A percentile compares a stretch with the other conserved stretches of the same genome.
These are phyloP conservation scores for Nycticryphes semicollaris DNA, from an alignment of 2,113 vertebrate genomes.

Conservation along the genomic window DNA sequence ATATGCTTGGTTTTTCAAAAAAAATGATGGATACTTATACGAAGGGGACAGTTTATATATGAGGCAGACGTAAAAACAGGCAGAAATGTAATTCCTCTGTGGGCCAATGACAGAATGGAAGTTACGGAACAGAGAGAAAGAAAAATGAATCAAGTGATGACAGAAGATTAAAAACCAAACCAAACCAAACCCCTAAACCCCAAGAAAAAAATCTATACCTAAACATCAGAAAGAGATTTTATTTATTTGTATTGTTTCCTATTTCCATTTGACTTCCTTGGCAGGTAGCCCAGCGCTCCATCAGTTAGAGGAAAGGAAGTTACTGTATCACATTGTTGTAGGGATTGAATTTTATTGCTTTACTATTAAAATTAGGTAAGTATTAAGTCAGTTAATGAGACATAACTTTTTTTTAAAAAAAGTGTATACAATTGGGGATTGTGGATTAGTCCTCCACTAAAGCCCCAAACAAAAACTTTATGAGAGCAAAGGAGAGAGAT, in stretches of 20 bases:
- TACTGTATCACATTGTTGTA: conserved; percentile 31
- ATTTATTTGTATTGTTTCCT: conserved; percentile 1
- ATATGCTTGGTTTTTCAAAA: fast-evolving
- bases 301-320: conserved; percentile 37
- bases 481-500: not conserved
- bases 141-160: not conserved
- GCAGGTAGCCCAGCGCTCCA: conserved; percentile 14
- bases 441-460: not conserved
- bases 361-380: conserved; percentile 50
- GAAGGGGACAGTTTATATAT: not conserved
- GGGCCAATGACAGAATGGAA: not conserved
- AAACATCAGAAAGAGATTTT: not conserved
- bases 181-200: not conserved
- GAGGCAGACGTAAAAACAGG: not conserved
- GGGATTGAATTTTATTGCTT: conserved; percentile 49
- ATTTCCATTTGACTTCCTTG: not conserved
- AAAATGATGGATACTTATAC: not conserved
- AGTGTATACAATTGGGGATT: not conserved
- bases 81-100: not conserved
- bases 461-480: not conserved
- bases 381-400: conserved; percentile 48
- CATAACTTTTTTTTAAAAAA: not conserved
- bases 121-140: not conserved
- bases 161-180: not conserved
- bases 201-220: not conserved